Evolutionary conservation across 2,113 vertebrate species (phyloP).

Genomic region (Colaptes auratus): DNA sequence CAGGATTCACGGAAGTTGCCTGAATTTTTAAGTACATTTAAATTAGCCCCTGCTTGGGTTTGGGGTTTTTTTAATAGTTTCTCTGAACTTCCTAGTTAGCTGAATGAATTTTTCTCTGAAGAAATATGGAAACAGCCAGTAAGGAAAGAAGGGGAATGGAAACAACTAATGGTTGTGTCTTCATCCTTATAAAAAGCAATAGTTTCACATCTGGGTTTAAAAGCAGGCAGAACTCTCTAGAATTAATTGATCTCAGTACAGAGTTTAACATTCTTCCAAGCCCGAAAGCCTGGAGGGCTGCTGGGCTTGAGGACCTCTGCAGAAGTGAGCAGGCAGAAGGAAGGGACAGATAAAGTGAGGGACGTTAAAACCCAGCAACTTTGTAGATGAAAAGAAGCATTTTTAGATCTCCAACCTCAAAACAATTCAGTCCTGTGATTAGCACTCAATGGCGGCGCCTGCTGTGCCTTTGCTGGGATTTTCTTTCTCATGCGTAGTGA

Average conservation of each 20-base stretch:
- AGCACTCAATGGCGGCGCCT: not conserved
- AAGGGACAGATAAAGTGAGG: not conserved
- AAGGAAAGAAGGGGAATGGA: not conserved
- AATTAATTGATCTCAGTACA: not conserved
- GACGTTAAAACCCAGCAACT: not conserved
- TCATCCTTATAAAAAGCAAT: not conserved
- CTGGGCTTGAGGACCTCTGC: not conserved
- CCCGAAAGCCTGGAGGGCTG: not conserved
- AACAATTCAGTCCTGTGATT: not conserved
- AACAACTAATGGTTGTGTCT: not conserved
- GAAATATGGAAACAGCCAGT: not conserved
- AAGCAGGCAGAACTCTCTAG: not conserved
- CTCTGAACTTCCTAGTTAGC: not conserved
- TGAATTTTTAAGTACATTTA: not conserved
- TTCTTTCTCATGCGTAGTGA: not conserved
- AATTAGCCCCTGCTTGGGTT: not conserved
- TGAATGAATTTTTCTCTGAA: not conserved
- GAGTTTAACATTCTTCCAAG: not conserved
- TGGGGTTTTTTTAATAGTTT: not conserved
- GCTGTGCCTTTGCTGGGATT: constrained; percentile 8
- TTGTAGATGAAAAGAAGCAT: not conserved
- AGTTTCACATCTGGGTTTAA: not conserved
- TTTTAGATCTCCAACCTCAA: not conserved
- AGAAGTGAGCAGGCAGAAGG: not conserved
- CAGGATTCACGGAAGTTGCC: not conserved